Percentiles rank a stretch among this genome's conserved stretches.
These are phyloP conservation scores for Rhyacophila evoluta DNA, from an alignment of 2,888 invertebrate species.

Conservation along the genomic window DNA sequence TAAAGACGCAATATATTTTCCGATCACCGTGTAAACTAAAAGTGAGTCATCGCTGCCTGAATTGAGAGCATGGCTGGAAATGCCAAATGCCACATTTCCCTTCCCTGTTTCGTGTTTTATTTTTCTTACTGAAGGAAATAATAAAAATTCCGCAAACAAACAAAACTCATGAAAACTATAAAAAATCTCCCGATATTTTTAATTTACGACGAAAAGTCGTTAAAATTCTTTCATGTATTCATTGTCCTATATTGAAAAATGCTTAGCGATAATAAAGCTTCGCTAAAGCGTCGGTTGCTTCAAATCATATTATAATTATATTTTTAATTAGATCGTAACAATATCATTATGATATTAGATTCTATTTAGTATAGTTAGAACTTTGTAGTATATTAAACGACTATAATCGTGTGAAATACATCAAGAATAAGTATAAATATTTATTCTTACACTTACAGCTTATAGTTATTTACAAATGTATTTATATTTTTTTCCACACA, in stretches of 20 bases:
- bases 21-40: constrained; percentile 37
- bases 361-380: too few relatives aligned
- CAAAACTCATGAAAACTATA: neutral
- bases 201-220: neutral
- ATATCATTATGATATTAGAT: too few relatives aligned
- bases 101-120: neutral
- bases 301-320: too few relatives aligned
- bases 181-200: neutral
- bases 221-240: neutral
- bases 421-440: too few relatives aligned
- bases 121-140: neutral
- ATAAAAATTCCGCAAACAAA: neutral
- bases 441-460: too few relatives aligned
- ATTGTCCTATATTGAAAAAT: neutral
- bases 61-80: constrained; percentile 15
- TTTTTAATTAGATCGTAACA: too few relatives aligned
- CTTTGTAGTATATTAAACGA: too few relatives aligned
- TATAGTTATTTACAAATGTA: too few relatives aligned
- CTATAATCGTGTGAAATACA: too few relatives aligned
- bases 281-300: too few relatives aligned
- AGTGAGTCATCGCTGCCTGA: constrained; percentile 44
- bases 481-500: too few relatives aligned
- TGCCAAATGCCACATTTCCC: constrained; percentile 14
- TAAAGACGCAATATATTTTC: too few relatives aligned
- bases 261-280: neutral